Evolutionary conservation across 1,140 invertebrate genomes (phyloP), one percentile per base, ranked within the genome.

Genomic region (Leptopilina boulardi): DNA sequence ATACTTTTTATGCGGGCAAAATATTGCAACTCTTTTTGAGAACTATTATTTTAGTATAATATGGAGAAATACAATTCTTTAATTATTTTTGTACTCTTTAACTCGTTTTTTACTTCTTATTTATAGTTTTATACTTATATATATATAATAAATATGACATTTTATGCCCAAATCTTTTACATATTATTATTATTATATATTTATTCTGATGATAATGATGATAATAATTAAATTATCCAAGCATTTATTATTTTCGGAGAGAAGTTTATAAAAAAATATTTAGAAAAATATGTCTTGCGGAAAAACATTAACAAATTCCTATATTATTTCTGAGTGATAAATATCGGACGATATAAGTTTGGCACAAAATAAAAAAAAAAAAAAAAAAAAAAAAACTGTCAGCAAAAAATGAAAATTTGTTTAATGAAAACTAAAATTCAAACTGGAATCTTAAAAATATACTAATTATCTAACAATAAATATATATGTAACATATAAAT

Each of bases 1-100:
- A 38, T 38, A 38, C 8, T 38, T 34, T 34, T 34, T n/a, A n/a
- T 47, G 13, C 5, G 47, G 26, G 59, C 11, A 26, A 34, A 34
- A 66, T 66, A 66, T 30, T 30, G 26, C 11, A 26, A 66, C 59
- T 66, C 11, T 34, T 59, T 6, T 15, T 26, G 11, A 30, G 13
- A 23, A 59, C 54, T 26, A 26, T 26, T 59, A 59, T 66, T 66
- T 34, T 66, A 66, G 23, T n/a, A n/a, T n/a, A n/a, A n/a, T n/a
- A n/a, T 66, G 26, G 13, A 66, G 23, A 66, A 66, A 66, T 66
- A 66, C 19, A 54, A 15, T 30, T 66, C 6, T 59, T 59, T 8
- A 19, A 19, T 8, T 11, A 11, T 26, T 51, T 66, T 66, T 66
- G 59, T 66, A 66, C 59, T 34, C 26, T 30, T 38, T 30, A n/a